Evolutionary conservation across 2,888 invertebrate species (phyloP), one percentile per base, ranked within the genome.

Genomic region (Volucella inflata): DNA sequence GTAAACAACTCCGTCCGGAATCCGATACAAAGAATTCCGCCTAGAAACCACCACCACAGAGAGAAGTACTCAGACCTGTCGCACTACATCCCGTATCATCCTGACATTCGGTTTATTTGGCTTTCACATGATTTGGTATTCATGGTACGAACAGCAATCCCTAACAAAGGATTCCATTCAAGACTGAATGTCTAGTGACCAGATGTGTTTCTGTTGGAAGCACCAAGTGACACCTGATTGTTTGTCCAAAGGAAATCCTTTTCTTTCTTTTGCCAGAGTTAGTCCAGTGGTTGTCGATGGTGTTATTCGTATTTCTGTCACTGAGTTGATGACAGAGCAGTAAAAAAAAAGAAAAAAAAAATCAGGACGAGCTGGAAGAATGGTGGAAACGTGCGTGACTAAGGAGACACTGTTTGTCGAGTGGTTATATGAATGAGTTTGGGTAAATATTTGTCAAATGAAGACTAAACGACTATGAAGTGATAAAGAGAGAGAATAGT

Each of bases 41-140:
- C 14, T n/a, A 14, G 30, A 30, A 30, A 30, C 14, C n/a, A n/a
- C 48, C 48, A 48, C n/a, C n/a, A 42, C 2, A 6, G n/a, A n/a
- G 30, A 11, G 36, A 8, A 40, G 1, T 9, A 8, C 42, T 60
- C 60, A 40, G 17, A 40, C 16, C 16, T 9, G 21, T 38, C 21
- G 14, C 21, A 36, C 14, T 53, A 2, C 48, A 10, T 16, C 51
- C 4, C 30, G 12, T 46, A 21, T 59, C 71, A 38, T 65, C 59
- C 38, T 77, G 67, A 48, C 68, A 57, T 70, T 70, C 40, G 21
- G 84, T 75, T 84, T 84, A 84, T 84, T 84, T 84, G 80, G 80
- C 84, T 84, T 84, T 84, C 84, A 80, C 84, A 84, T 76, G 60
- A 84, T 80, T 30, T 79, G 36, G 60, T 80, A 76, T 84, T 84